A percentile compares a stretch with the other conserved stretches of the same genome.
Conservation (phyloP, 1,140 invertebrate genomes). For the Eulimnadia texana region DNA sequence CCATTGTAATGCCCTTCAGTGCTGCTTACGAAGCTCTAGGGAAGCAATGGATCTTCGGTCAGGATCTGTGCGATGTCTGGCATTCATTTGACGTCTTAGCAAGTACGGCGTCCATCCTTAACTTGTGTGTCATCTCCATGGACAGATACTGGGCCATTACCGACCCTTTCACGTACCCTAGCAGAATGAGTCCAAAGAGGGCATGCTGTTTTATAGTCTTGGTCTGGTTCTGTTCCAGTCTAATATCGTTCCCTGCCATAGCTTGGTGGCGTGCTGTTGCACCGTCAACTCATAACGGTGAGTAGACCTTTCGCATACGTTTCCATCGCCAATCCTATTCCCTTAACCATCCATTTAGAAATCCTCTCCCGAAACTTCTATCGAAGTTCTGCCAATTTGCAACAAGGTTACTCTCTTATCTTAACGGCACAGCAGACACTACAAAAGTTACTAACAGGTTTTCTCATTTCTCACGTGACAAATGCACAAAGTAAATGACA, state of each 20-base stretch:
- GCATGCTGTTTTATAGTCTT: slow-evolving; percentile 67
- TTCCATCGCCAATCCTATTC: no score
- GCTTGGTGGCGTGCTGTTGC: slow-evolving; percentile 73
- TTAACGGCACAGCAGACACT: no score
- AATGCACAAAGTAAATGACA: no score
- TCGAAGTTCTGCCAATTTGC: no score
- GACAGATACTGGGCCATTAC: slow-evolving; percentile 97
- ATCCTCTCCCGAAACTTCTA: no score
- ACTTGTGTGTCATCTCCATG: slow-evolving; percentile 93
- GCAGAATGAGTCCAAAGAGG: slow-evolving; percentile 66
- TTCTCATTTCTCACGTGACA: no score
- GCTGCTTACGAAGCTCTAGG: slow-evolving; percentile 60
- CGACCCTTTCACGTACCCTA: slow-evolving; percentile 90
- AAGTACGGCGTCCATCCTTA: slow-evolving; percentile 88
- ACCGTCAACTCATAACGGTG: slow-evolving; percentile 20
- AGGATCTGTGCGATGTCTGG: slow-evolving; percentile 73
- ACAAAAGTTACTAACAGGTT: no score
- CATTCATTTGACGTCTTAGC: slow-evolving; percentile 90
- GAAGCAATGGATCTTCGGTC: slow-evolving; percentile 68
- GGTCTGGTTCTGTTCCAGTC: slow-evolving; percentile 82
- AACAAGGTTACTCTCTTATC: no score
- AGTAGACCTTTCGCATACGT: slow-evolving; percentile 25
- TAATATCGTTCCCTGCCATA: slow-evolving; percentile 92
- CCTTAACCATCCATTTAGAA: no score
- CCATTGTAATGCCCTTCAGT: slow-evolving; percentile 60